Evolutionary conservation across 2,888 invertebrate genomes (phyloP).

Genomic region (Hyppa rectilinea): DNA sequence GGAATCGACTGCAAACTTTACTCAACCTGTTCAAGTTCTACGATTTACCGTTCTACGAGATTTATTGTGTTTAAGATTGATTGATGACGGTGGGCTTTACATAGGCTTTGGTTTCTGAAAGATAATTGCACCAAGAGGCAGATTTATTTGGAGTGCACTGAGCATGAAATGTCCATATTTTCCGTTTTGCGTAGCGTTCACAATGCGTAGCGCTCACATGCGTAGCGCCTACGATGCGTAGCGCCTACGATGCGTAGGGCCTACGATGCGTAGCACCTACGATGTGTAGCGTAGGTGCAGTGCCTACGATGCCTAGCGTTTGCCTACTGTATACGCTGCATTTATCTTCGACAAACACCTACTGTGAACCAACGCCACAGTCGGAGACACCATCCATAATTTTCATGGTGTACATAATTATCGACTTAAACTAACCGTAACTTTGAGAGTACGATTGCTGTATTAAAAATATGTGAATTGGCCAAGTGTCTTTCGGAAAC

Average conservation of each 20-base stretch:
- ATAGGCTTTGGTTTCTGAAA: neutral
- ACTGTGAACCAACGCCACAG: neutral
- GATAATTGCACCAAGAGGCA: neutral
- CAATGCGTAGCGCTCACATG: neutral
- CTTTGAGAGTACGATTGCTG: neutral
- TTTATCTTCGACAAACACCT: neutral
- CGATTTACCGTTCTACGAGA: conserved; percentile 31
- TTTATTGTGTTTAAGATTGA: conserved; percentile 52
- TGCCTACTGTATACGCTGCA: too few relatives aligned
- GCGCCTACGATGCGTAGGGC: neutral
- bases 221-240: neutral
- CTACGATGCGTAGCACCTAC: neutral
- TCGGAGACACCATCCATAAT: neutral
- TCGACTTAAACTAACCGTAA: neutral
- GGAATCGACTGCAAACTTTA: conserved; percentile 62
- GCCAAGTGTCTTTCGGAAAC: neutral
- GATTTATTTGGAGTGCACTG: neutral
- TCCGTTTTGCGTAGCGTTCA: neutral
- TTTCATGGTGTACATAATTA: neutral
- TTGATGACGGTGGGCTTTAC: conserved; percentile 19
- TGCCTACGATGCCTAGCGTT: neutral
- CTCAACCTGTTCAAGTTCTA: conserved; percentile 38
- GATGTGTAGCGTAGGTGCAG: too few relatives aligned
- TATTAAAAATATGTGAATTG: neutral
- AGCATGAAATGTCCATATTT: neutral